Percentiles rank a stretch among this genome's conserved stretches.
These are phyloP conservation scores for Meloidogyne hapla DNA, from an alignment of 1,140 invertebrate genomes.

Conservation along the genomic window DNA sequence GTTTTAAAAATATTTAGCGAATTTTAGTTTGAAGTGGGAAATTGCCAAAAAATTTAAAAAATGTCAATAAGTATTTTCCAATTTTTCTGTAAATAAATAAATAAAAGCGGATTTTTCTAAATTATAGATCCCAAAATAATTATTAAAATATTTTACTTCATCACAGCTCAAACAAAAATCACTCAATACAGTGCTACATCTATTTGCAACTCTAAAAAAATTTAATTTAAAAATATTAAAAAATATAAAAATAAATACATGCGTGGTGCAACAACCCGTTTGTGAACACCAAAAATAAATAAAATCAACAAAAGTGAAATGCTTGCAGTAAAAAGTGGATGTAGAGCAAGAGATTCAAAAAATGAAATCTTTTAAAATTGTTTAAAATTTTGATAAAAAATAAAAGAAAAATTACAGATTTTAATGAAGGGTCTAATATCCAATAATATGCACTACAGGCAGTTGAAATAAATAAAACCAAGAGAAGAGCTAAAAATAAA, in stretches of 20 bases:
- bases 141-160: conserved; percentile 75
- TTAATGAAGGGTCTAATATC: conserved; percentile 36
- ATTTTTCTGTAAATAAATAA: no score
- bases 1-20: no score
- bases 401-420: conserved; percentile 24
- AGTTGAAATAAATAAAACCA: conserved; percentile 28
- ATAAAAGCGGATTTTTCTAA: no score
- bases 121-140: no score
- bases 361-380: conserved; percentile 42
- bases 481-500: conserved; percentile 28
- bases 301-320: conserved; percentile 28
- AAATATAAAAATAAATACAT: conserved; percentile 29
- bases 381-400: conserved; percentile 19
- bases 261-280: conserved; percentile 41
- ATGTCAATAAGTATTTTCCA: no score
- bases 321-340: conserved; percentile 40
- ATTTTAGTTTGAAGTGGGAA: no score
- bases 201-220: conserved; percentile 75
- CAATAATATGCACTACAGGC: conserved; percentile 39
- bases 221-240: neutral
- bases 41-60: no score
- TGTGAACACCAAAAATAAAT: conserved; percentile 42
- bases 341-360: conserved; percentile 34
- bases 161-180: conserved; percentile 98
- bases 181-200: conserved; percentile 80